Evolutionary conservation across 1,140 invertebrate species (phyloP).

Genomic region (Orchestia grillus): DNA sequence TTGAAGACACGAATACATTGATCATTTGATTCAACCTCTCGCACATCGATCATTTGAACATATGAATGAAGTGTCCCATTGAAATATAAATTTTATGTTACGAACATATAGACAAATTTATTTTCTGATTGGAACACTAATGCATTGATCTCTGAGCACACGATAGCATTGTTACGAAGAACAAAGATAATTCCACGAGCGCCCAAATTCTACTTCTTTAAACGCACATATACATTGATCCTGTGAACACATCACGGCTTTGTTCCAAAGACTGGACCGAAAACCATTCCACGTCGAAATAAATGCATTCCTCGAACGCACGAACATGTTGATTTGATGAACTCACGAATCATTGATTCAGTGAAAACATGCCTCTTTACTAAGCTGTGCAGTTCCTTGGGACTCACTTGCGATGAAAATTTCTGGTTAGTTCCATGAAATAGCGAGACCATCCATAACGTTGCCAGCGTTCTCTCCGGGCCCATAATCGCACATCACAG

Average conservation of each 20-base stretch:
- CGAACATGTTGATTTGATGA: neutral
- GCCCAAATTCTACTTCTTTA: no score
- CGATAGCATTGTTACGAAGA: no score
- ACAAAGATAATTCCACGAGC: no score
- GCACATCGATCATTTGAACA: no score
- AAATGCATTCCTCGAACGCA: neutral
- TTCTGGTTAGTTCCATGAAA: conserved; percentile 13
- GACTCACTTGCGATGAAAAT: neutral
- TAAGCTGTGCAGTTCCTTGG: neutral
- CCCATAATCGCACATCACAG: conserved; percentile 44
- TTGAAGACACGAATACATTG: no score
- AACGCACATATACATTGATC: neutral
- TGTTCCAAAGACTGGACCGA: neutral
- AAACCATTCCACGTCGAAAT: no score
- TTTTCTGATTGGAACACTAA: no score
- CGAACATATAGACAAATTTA: no score
- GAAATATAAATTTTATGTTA: no score
- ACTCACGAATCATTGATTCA: neutral
- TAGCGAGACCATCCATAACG: conserved; percentile 4
- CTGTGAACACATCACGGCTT: neutral
- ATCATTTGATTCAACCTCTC: no score
- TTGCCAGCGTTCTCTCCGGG: neutral
- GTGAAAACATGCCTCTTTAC: neutral
- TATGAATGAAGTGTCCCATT: no score
- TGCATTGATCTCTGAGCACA: no score